Evolutionary conservation across 2,113 vertebrate genomes (phyloP).

Genomic region (Cebus imitator): DNA sequence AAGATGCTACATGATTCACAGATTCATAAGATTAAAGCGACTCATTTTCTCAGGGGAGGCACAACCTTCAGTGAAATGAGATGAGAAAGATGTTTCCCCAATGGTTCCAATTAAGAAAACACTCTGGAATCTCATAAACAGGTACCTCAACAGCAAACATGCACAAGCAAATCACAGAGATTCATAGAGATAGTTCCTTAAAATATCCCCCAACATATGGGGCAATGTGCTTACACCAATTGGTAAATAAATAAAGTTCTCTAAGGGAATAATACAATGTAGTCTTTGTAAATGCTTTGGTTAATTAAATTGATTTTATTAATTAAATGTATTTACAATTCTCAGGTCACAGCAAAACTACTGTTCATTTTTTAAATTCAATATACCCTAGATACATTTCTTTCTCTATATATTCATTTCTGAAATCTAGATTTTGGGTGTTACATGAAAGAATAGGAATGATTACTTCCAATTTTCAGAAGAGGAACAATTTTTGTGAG

Average conservation of each 20-base stretch:
- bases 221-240: background rate
- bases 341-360: constrained; percentile 4
- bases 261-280: background rate
- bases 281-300: background rate
- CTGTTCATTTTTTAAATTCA: background rate
- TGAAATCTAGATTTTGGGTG: background rate
- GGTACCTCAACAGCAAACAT: background rate
- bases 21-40: background rate
- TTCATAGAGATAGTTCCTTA: background rate
- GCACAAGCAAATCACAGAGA: background rate
- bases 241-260: background rate
- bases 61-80: constrained; percentile 20
- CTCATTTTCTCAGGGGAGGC: background rate
- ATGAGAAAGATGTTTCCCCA: background rate
- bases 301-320: background rate
- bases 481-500: background rate
- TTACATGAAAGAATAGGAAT: background rate
- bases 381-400: background rate
- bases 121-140: background rate
- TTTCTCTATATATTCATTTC: background rate
- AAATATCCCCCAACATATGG: background rate
- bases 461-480: background rate
- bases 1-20: background rate
- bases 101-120: constrained; percentile 13
- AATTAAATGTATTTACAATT: background rate